These are phyloP conservation scores for Rousettus leschenaultii DNA, from an alignment of 2,113 vertebrate genomes.

Conservation along the genomic window DNA sequence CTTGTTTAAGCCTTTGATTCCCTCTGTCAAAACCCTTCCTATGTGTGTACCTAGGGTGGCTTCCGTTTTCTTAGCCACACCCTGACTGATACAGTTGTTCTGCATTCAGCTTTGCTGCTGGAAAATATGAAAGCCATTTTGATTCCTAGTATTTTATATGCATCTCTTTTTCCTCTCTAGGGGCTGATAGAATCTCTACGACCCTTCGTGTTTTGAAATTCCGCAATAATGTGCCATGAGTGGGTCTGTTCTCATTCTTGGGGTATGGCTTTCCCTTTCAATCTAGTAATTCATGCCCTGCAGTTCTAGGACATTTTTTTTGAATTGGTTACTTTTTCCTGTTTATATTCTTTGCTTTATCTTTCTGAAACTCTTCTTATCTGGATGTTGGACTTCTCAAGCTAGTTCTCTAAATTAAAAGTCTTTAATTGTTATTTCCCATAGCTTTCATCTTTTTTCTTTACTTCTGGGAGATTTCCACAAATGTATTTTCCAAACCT, in stretches of 20 bases:
- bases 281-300: neutral
- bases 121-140: neutral
- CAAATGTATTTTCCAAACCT: neutral
- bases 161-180: neutral
- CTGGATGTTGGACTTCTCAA: neutral
- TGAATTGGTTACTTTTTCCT: neutral
- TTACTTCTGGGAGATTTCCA: neutral
- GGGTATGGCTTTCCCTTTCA: neutral
- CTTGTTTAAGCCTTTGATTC: neutral
- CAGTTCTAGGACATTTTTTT: neutral
- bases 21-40: neutral
- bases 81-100: neutral
- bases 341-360: neutral
- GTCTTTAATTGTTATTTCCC: neutral
- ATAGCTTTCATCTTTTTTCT: neutral
- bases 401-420: neutral
- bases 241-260: neutral
- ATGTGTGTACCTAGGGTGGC: neutral
- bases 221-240: neutral
- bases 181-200: neutral
- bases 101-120: neutral
- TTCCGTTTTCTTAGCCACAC: slow-evolving; percentile 1
- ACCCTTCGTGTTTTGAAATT: neutral
- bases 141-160: neutral
- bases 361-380: neutral